Evolutionary conservation across 2,888 invertebrate genomes (phyloP).

Genomic region (Disparrhopalites patrizii): DNA sequence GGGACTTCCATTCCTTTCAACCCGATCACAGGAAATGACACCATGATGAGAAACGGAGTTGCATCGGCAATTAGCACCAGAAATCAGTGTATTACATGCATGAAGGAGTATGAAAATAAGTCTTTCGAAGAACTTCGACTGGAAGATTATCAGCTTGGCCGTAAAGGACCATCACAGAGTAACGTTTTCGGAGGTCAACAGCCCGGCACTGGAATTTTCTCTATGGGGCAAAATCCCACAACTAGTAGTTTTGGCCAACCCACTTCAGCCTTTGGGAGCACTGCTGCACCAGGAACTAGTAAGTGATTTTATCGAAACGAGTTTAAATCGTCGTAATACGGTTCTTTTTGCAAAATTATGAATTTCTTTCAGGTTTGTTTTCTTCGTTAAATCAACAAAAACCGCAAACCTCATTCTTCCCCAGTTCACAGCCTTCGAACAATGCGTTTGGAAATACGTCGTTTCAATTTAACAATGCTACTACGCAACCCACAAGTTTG

Average conservation of each 20-base stretch:
- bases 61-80: slow-evolving; percentile 83
- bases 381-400: slow-evolving; percentile 41
- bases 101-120: slow-evolving; percentile 96
- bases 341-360: not conserved
- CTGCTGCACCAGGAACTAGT: slow-evolving; percentile 52
- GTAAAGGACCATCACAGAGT: slow-evolving; percentile 67
- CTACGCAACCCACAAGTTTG: slow-evolving; percentile 40
- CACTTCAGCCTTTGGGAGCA: slow-evolving; percentile 58
- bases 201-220: slow-evolving; percentile 47
- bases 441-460: slow-evolving; percentile 50
- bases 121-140: slow-evolving; percentile 89
- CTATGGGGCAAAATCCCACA: slow-evolving; percentile 48
- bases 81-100: slow-evolving; percentile 95
- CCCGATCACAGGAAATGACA: slow-evolving; percentile 71
- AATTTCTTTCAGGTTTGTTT: slow-evolving; percentile 34
- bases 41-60: slow-evolving; percentile 81
- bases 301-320: not conserved
- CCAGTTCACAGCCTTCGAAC: slow-evolving; percentile 46
- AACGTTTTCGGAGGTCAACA: slow-evolving; percentile 56
- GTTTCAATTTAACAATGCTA: slow-evolving; percentile 46
- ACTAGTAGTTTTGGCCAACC: slow-evolving; percentile 53
- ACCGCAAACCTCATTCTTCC: slow-evolving; percentile 41
- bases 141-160: slow-evolving; percentile 86
- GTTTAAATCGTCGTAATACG: not conserved
- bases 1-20: slow-evolving; percentile 49